Percentiles rank a stretch among this genome's conserved stretches.
Conservation (phyloP, 2,797 vertebrate species). For the Mus minutoides region DNA sequence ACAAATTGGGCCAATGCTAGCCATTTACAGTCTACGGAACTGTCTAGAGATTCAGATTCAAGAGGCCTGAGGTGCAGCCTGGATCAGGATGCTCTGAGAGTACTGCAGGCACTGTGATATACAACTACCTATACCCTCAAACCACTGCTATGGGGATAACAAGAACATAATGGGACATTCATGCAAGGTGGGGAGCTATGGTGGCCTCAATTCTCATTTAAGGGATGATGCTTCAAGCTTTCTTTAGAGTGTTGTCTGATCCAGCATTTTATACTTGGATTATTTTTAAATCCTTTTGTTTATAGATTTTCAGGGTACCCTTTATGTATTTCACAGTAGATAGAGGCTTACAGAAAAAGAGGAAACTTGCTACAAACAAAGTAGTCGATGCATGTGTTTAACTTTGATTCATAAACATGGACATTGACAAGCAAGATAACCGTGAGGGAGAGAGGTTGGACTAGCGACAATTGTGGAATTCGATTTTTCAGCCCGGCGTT, state of each 20-base stretch:
- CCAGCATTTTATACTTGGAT: neutral
- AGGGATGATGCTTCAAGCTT: neutral
- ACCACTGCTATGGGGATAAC: neutral
- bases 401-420: neutral
- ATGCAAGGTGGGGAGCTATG: too few relatives aligned
- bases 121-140: neutral
- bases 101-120: neutral
- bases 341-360: neutral
- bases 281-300: neutral
- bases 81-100: neutral
- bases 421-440: too few relatives aligned
- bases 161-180: neutral
- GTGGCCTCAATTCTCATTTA: neutral
- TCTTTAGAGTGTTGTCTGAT: too few relatives aligned
- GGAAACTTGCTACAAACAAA: neutral
- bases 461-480: too few relatives aligned
- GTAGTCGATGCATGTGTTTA: neutral
- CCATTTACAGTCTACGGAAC: neutral
- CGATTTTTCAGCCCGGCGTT: neutral
- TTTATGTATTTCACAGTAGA: neutral
- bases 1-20: neutral
- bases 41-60: neutral
- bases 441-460: neutral
- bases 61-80: neutral
- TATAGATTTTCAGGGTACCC: neutral